These are phyloP conservation scores for Pantherophis guttatus DNA, from an alignment of 2,113 vertebrate species.

Conservation along the genomic window DNA sequence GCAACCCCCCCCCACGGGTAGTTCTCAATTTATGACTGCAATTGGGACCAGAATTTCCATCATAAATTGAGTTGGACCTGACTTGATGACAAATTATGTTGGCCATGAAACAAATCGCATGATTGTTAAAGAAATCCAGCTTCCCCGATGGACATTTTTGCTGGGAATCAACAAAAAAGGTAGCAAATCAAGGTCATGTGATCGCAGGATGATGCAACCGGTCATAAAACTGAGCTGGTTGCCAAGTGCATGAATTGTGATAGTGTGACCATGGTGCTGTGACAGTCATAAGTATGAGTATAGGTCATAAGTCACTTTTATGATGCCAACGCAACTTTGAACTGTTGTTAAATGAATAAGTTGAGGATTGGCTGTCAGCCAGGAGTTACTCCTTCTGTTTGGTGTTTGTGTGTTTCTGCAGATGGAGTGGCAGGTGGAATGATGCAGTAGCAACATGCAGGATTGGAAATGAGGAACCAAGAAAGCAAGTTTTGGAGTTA, in stretches of 20 bases:
- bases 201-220: background rate
- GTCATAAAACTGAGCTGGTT: background rate
- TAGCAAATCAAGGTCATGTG: background rate
- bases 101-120: too few species aligned
- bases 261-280: background rate
- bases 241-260: background rate
- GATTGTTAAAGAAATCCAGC: too few species aligned
- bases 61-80: too few species aligned
- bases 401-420: background rate
- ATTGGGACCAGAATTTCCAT: too few species aligned
- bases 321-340: background rate
- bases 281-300: background rate
- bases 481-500: background rate
- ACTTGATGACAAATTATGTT: too few species aligned
- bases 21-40: background rate
- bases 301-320: background rate
- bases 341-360: background rate
- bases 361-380: background rate
- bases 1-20: background rate
- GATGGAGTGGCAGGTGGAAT: background rate
- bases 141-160: too few species aligned
- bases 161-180: background rate
- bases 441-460: background rate
- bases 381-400: background rate
- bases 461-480: background rate